These are phyloP conservation scores for Dolichallabes microphthalmus DNA, from an alignment of 2,113 vertebrate species.

Conservation along the genomic window DNA sequence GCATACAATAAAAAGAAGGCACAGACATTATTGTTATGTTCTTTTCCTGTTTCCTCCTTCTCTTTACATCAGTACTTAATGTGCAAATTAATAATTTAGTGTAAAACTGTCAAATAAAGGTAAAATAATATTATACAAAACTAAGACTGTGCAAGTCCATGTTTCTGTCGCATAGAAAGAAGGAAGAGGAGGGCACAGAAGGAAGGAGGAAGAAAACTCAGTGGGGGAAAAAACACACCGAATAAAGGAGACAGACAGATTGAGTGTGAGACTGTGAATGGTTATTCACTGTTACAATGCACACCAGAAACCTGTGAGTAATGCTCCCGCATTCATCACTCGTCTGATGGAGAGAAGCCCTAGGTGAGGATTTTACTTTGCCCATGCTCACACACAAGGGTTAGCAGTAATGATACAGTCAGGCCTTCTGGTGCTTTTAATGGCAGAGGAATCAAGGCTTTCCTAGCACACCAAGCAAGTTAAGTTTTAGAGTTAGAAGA, in stretches of 20 bases:
- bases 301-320: constrained; percentile 67
- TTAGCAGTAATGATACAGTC: constrained; percentile 70
- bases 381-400: constrained; percentile 64
- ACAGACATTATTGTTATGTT: constrained; percentile 76
- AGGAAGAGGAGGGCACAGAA: constrained; percentile 60
- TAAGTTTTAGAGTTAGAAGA: constrained; percentile 1
- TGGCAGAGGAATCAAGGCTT: constrained; percentile 55
- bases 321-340: constrained; percentile 62
- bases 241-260: constrained; percentile 65
- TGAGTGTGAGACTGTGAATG: constrained; percentile 18
- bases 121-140: constrained; percentile 74
- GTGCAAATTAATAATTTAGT: constrained; percentile 83
- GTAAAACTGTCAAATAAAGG: constrained; percentile 78
- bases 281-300: constrained; percentile 66
- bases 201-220: constrained; percentile 50
- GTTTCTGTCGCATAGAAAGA: constrained; percentile 69
- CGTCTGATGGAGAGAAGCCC: constrained; percentile 66
- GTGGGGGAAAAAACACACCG: constrained; percentile 64
- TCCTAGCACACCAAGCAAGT: constrained; percentile 8
- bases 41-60: constrained; percentile 62
- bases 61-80: constrained; percentile 78
- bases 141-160: constrained; percentile 72
- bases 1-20: constrained; percentile 65
- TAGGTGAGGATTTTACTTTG: constrained; percentile 58
- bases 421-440: constrained; percentile 65